Base-by-base conservation (phyloP, 2,797 vertebrate species). In the Bucorvus abyssinicus region DNA sequence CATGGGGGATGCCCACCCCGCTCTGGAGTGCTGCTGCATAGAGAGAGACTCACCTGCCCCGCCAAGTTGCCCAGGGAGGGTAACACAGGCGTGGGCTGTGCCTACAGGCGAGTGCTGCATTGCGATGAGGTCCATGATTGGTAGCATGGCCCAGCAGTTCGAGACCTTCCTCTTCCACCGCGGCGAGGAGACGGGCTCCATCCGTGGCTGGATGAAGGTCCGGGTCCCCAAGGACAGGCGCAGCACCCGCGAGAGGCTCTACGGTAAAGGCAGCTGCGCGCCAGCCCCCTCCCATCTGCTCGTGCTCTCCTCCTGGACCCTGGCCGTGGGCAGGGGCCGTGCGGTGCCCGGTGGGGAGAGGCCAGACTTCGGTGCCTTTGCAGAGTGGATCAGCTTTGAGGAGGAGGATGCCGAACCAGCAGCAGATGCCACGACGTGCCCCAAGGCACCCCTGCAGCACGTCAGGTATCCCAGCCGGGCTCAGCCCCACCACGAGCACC, bases 331-430 rank as follows among this genome's bases (percentile, higher is more conserved):
- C 38, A 29, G 38, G 53, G 38, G 20, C 60, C 1, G 5, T 3
- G 70, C 2, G 2, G 49, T 40, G 45, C 57, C n/a, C 2, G 0
- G 19, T 6, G 67, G 23, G 29, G 12, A 75, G 55, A 92, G 6
- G 4, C 8, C 63, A 12, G 34, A 45, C 7, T 12, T 24, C 3
- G 2, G 21, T 82, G 55, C 52, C 44, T 52, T 87, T 79, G 70
- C 97, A 99, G 99, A 99, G 96, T 99, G 99, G 99, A 99, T 99
- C 98, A 99, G 99, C 86, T 98, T 99, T 27, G 99, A 99, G 96
- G 99, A 99, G 85, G 99, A 99, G 17, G 99, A 99, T 65, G 98
- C 98, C 0, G 98, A 98, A 29, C 97, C 97, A 1, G 99, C 98
- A 85, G 97, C 98, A 88, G 99, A 98, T 81, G 57, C 95, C 32